Base-by-base conservation (phyloP, 2,888 invertebrate species). In the Harmothoe impar region DNA sequence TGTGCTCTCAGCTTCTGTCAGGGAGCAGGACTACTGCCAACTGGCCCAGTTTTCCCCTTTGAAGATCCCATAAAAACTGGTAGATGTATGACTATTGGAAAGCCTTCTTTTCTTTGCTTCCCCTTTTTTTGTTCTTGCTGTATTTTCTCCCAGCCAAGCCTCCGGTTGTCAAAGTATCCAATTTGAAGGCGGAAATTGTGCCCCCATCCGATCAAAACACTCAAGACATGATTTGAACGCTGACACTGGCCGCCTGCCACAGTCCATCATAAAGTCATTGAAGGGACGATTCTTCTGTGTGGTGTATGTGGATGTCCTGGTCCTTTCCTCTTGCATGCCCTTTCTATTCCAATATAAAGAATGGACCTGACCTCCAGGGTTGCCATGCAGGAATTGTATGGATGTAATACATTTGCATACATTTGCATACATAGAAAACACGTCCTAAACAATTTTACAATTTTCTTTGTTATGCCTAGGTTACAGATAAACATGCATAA, bases 91-190 rank as follows among this genome's bases (percentile, higher is more conserved):
- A 81, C 35, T 81, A 33, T 23, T 81, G 81, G 81, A 35, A 33
- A 81, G 72, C 20, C 5, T 33, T 43, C 35, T n/a, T 35, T 33
- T 81, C 43, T 72, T 81, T 33, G 31, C 29, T 31, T 23, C 62
- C 25, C n/a, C 25, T 77, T 7, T 31, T 77, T 77, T 77, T 25
- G 77, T 77, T 25, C 29, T n/a, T n/a, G 62, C 77, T 20, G 77
- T 31, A 23, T 81, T 81, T 81, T 81, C 81, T 81, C 35, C 81
- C 43, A 20, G 81, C 43, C 43, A 35, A 81, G 35, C 81, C 43
- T 81, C 35, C 81, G 33, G 35, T 81, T 81, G 81, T 81, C 81
- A 81, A 81, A 81, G 81, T 81, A 81, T 81, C 81, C 81, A 81
- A 81, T 81, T 35, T 81, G 81, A 35, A 17, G 81, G 43, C 81